Conservation (phyloP, 2,113 vertebrate genomes). For the Labrus mixtus region DNA sequence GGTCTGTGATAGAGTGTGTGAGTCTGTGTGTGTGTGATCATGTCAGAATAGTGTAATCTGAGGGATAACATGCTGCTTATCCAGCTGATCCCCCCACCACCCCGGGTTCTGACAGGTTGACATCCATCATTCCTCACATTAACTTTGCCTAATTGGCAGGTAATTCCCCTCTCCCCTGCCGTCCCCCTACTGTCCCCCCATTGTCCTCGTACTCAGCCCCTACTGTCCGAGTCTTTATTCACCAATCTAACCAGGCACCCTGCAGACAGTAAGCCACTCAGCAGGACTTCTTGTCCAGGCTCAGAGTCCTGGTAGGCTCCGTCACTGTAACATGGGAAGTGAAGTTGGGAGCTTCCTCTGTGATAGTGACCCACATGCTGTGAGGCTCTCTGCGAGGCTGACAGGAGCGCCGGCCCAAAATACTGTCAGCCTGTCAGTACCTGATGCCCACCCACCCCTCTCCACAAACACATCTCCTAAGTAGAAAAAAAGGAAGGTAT, state of each 20-base stretch:
- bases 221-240: slow-evolving; percentile 68
- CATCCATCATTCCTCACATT: slow-evolving; percentile 79
- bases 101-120: slow-evolving; percentile 78
- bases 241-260: slow-evolving; percentile 58
- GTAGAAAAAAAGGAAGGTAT: not conserved
- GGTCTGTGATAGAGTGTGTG: slow-evolving; percentile 34
- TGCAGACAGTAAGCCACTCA: slow-evolving; percentile 54
- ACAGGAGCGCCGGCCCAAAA: slow-evolving; percentile 79
- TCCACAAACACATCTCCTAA: not conserved
- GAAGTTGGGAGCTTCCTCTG: slow-evolving; percentile 87
- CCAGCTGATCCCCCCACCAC: slow-evolving; percentile 74
- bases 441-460: slow-evolving; percentile 37
- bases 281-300: slow-evolving; percentile 72
- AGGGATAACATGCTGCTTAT: slow-evolving; percentile 82
- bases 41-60: slow-evolving; percentile 79
- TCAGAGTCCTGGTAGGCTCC: slow-evolving; percentile 78
- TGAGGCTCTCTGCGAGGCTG: slow-evolving; percentile 77
- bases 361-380: slow-evolving; percentile 84
- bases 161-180: slow-evolving; percentile 74
- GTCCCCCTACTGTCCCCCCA: slow-evolving; percentile 52
- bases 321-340: slow-evolving; percentile 79
- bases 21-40: slow-evolving; percentile 51
- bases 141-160: slow-evolving; percentile 82
- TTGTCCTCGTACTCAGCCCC: slow-evolving; percentile 66
- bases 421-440: slow-evolving; percentile 56